Evolutionary conservation across 2,113 vertebrate genomes (phyloP), one percentile per base, ranked within the genome.

Genomic region (Carassius gibelio): DNA sequence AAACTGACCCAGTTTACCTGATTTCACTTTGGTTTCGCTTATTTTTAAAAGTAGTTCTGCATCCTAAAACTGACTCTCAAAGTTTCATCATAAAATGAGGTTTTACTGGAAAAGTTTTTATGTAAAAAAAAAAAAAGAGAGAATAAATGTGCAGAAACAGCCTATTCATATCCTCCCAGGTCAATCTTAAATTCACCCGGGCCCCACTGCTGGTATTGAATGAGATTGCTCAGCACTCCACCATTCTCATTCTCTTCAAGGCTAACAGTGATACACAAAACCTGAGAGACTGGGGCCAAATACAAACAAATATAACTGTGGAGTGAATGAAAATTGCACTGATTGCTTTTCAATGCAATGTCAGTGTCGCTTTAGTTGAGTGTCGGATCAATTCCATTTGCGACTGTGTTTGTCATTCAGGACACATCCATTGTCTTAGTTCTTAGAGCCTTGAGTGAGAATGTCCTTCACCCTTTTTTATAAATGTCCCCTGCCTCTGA

Each of bases 291-390:
- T 42, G 23, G n/a, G 13, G 77, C 36, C 36, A 45, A 80, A 84
- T 84, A 34, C 68, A 80, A 30, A 74, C 38, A 59, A 74, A 75
- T 71, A 84, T 80, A 84, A 84, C 57, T 30, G 68, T 72, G 78
- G 83, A 78, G 23, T 10, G 38, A 76, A 84, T 69, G 45, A 82
- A 85, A 88, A 77, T 10, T 57, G 30, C 52, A 82, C 48, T 26
- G 79, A 88, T 85, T 88, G 81, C 64, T 30, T 82, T 64, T 87
- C 42, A 36, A 64, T 80, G 50, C 23, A 13, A 55, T 52, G 78
- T 45, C 57, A 74, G 50, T 38, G 52, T 82, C 11, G 26, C 75
- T 78, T 42, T 81, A 21, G 78, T 75, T 19, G 10, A 61, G 8
- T 81, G 80, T 71, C 19, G 34, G 52, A 82, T 66, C 30, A 30